These are phyloP conservation scores for Staurois parvus DNA, from an alignment of 2,797 vertebrate species.

Conservation along the genomic window DNA sequence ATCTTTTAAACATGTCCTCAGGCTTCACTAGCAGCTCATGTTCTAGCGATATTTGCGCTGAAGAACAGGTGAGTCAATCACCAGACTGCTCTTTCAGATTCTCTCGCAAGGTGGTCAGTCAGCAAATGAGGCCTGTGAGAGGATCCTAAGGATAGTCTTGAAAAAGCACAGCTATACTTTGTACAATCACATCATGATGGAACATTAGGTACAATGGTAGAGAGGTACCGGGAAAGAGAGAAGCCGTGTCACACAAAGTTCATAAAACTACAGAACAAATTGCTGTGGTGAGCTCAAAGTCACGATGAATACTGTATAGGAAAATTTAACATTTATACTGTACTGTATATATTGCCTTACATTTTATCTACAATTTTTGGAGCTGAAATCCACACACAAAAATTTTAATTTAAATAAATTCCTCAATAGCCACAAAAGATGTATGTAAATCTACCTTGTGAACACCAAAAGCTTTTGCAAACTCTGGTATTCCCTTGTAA, in stretches of 20 bases:
- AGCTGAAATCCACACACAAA: too few species aligned
- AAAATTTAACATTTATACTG: too few species aligned
- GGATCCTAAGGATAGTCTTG: conserved; percentile 16
- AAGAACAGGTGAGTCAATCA: conserved; percentile 1
- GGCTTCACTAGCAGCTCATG: conserved; percentile 41
- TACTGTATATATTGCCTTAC: too few species aligned
- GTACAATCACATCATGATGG: conserved; percentile 20
- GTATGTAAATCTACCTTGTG: too few species aligned
- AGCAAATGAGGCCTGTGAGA: conserved; percentile 38
- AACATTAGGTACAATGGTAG: conserved; percentile 31
- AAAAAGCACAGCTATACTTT: conserved; percentile 11
- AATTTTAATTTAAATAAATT: too few species aligned
- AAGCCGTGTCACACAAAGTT: conserved; percentile 17
- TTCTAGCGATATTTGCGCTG: conserved; percentile 28
- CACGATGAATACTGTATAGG: neutral
- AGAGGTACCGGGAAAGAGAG: neutral
- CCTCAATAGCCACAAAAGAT: too few species aligned
- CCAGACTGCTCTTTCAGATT: conserved; percentile 1
- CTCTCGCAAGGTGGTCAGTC: conserved; percentile 31
- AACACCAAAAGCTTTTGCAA: too few species aligned
- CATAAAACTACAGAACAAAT: conserved; percentile 14
- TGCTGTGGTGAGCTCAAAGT: neutral
- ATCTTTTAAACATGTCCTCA: conserved; percentile 37
- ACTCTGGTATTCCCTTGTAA: too few species aligned
- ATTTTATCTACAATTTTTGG: too few species aligned